Base-by-base conservation (phyloP, 2,113 vertebrate species). In the Bufo bufo region DNA sequence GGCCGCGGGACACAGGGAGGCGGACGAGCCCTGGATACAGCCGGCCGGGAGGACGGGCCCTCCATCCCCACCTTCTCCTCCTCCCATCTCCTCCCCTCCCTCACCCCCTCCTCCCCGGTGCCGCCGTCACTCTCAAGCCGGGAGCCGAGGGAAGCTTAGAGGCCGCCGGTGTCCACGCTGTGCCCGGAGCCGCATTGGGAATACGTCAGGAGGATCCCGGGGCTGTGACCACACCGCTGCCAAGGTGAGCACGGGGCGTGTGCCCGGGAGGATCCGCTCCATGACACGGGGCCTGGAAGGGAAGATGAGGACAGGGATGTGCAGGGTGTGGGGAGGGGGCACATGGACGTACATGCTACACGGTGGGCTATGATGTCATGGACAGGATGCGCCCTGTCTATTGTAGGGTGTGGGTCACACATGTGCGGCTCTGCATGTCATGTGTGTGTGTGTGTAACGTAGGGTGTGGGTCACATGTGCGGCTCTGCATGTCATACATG, bases 111-210 rank as follows among this genome's bases (percentile, higher is more conserved):
- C 79, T 56, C 52, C 59, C 65, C 85, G 49, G 63, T 45, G 77
- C 52, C 65, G 77, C 86, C 87, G 69, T 88, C 87, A 88, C 87
- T 87, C 66, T 75, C 17, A 50, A 82, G 86, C 86, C 86, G 86
- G 86, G 86, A 82, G 78, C 86, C 66, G 87, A 77, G 66, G 45
- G 71, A 71, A 74, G 69, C 52, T 54, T 47, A 56, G 80, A 88
- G 87, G 87, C 87, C 87, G 87, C 80, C 71, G 80, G 49, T 47
- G 54, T 82, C 66, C 45, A 69, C 7, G 45, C 59, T 19, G 61
- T 71, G 52, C 79, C 79, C 19, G 69, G 80, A 63, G 16, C 71
- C 56, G 87, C 71, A 84, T 17, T 52, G 71, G 80, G 74, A 84
- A 45, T 20, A 19, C 47, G 5, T 23, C 87, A 33, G 80, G 56